Evolutionary conservation across 2,113 vertebrate genomes (phyloP).

Genomic region (Nesoenas mayeri): DNA sequence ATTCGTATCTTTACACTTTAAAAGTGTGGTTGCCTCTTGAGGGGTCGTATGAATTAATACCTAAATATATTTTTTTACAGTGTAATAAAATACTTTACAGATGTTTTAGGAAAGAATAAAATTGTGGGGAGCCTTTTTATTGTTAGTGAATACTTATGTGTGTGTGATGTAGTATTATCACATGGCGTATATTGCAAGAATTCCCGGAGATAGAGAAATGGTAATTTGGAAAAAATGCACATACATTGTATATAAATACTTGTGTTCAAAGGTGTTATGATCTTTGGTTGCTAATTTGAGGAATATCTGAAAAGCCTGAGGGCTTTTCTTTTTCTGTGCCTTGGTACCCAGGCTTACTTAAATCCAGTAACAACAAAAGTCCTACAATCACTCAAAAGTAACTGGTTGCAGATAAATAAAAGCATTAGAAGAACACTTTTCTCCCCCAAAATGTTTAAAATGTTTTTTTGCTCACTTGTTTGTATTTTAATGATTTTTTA

Average conservation of each 20-base stretch:
- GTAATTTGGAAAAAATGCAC: not conserved
- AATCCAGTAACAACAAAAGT: not conserved
- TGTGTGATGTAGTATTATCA: not conserved
- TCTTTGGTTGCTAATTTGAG: not conserved
- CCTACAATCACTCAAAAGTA: not conserved
- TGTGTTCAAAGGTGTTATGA: not conserved
- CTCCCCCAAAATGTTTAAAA: not conserved
- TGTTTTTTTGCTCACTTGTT: rapidly evolving
- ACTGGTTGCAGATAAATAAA: not conserved
- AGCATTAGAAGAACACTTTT: not conserved
- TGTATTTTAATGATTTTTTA: not conserved
- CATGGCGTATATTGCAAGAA: not conserved
- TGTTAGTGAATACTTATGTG: not conserved
- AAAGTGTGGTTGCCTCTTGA: not conserved
- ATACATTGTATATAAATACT: not conserved
- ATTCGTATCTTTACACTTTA: not conserved
- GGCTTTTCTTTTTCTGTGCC: not conserved
- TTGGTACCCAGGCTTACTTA: not conserved
- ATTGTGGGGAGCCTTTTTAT: not conserved
- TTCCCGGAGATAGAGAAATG: not conserved
- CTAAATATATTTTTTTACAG: not conserved
- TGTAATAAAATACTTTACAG: not conserved
- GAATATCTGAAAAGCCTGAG: not conserved
- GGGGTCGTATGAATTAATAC: not conserved
- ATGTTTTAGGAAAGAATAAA: not conserved